Evolutionary conservation across 2,797 vertebrate species (phyloP).

Genomic region (Peromyscus aztecus): DNA sequence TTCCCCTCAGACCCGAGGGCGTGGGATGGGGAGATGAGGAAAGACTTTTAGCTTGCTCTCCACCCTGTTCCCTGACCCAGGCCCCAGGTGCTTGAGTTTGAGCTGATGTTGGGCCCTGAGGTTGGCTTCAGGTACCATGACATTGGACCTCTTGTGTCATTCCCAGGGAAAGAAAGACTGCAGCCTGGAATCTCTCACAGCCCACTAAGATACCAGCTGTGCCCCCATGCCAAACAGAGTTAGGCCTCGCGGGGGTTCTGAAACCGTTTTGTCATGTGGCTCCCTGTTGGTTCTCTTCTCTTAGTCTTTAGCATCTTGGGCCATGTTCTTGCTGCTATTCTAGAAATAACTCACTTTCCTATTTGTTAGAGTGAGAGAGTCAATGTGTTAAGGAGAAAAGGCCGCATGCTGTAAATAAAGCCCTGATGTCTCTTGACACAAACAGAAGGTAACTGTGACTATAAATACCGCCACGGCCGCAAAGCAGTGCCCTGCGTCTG

Average conservation of each 20-base stretch:
- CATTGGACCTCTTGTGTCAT: background rate
- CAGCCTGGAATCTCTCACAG: background rate
- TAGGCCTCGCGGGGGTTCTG: background rate
- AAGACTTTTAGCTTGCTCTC: background rate
- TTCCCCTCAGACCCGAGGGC: conserved; percentile 42
- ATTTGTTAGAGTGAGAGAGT: conserved; percentile 20
- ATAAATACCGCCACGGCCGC: background rate
- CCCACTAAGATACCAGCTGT: background rate
- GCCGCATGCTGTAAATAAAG: conserved; percentile 29
- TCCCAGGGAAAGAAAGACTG: background rate
- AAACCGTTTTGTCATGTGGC: background rate
- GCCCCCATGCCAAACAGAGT: background rate
- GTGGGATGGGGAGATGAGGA: background rate
- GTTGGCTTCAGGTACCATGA: background rate
- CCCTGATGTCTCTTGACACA: background rate
- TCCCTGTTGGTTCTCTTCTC: background rate
- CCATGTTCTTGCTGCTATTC: background rate
- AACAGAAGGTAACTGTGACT: conserved; percentile 53
- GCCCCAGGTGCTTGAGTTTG: background rate
- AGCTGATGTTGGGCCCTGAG: background rate
- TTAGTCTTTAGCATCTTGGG: background rate
- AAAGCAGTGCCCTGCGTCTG: background rate
- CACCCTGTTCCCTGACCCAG: background rate
- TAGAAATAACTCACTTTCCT: conserved; percentile 57
- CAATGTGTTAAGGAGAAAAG: conserved; percentile 25